Conservation (phyloP, 2,113 vertebrate genomes). For the Burhinus bistriatus region DNA sequence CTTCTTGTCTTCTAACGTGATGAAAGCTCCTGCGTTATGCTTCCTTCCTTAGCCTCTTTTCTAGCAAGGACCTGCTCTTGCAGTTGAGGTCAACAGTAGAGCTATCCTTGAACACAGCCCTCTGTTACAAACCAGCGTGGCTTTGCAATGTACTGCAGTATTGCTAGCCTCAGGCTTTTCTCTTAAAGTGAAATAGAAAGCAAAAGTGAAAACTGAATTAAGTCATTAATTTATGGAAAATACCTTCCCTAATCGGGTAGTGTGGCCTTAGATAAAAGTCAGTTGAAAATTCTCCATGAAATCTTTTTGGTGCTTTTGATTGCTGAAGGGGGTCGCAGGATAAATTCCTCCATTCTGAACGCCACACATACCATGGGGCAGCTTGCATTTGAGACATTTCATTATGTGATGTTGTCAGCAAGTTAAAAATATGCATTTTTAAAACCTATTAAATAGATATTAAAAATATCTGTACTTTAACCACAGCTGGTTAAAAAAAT, state of each 20-base stretch:
- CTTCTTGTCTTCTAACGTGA: not conserved
- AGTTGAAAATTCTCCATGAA: not conserved
- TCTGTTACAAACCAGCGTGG: not conserved
- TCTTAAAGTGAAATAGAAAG: slow-evolving; percentile 21
- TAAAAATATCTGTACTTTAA: not conserved
- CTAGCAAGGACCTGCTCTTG: not conserved
- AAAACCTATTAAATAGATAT: not conserved
- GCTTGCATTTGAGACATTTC: not conserved
- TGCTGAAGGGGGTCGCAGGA: not conserved
- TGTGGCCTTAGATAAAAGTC: not conserved
- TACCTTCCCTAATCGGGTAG: not conserved
- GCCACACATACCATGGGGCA: accelerated
- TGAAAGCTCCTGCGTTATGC: not conserved
- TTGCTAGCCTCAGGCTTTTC: not conserved
- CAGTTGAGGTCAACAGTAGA: not conserved
- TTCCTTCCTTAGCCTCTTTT: not conserved
- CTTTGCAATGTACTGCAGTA: not conserved
- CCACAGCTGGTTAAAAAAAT: not conserved
- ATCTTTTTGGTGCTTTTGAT: not conserved
- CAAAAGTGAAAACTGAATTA: not conserved
- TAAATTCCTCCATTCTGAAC: not conserved
- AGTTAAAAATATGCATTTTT: not conserved
- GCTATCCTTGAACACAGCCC: not conserved
- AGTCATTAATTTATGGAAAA: slow-evolving; percentile 5
- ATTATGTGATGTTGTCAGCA: not conserved